Percentiles rank a stretch among this genome's conserved stretches.
Evolutionary conservation across 1,140 invertebrate genomes (phyloP).

Genomic region (Mya arenaria): DNA sequence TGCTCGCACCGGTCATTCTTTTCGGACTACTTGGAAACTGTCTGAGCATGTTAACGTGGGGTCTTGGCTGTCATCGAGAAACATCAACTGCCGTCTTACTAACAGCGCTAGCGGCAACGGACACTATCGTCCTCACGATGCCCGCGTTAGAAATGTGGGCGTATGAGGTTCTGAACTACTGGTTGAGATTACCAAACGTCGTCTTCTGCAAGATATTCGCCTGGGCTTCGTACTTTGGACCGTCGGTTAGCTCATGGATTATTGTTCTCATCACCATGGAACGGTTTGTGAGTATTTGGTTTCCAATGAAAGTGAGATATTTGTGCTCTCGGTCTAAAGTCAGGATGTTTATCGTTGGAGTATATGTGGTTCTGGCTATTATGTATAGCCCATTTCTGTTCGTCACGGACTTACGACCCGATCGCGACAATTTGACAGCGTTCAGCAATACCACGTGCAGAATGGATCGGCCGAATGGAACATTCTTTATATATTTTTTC

Average conservation of each 20-base stretch:
- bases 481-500: conserved; percentile 6
- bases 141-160: conserved; percentile 33
- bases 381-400: conserved; percentile 21
- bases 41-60: conserved; percentile 46
- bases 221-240: conserved; percentile 30
- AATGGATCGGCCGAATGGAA: neutral
- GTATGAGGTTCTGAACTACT: neutral
- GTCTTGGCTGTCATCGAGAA: conserved; percentile 37
- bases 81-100: conserved; percentile 37
- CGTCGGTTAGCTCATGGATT: conserved; percentile 27
- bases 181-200: conserved; percentile 1
- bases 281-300: conserved; percentile 45
- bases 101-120: conserved; percentile 12
- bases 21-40: conserved; percentile 34
- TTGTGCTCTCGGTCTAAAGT: conserved; percentile 30
- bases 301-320: conserved; percentile 27
- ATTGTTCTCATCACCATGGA: conserved; percentile 36
- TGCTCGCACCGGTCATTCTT: conserved; percentile 30
- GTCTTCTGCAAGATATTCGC: conserved; percentile 21
- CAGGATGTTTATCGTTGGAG: neutral
- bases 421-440: neutral
- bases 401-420: neutral
- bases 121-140: conserved; percentile 18
- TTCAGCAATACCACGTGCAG: no score
- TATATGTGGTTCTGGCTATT: conserved; percentile 3